These are phyloP conservation scores for Halocynthia aurantium DNA, from an alignment of 23 tunicate genomes.

Conservation along the genomic window DNA sequence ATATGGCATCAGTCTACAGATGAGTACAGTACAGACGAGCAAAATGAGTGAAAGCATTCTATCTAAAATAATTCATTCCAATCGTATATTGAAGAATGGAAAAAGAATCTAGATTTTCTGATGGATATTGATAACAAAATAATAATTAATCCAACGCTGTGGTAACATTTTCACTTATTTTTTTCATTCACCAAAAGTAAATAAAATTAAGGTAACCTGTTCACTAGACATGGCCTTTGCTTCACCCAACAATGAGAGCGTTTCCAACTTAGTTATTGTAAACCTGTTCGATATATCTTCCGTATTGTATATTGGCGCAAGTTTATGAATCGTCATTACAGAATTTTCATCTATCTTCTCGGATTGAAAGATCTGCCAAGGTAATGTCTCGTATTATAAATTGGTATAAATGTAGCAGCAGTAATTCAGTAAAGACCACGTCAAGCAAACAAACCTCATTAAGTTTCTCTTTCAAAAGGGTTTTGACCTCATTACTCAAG, in stretches of 20 bases:
- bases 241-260: conserved; percentile 11
- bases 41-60: no score
- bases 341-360: no score
- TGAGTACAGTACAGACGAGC: no score
- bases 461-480: background rate
- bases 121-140: no score
- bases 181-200: background rate
- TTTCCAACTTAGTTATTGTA: conserved; percentile 3
- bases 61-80: no score
- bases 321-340: background rate
- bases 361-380: no score
- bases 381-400: no score
- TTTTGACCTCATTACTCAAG: background rate
- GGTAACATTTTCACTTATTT: background rate
- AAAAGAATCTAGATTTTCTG: no score
- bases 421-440: no score
- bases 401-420: no score
- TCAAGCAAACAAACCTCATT: background rate
- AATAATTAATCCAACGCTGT: background rate
- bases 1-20: conserved; percentile 4
- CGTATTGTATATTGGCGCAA: background rate
- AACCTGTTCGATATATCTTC: background rate
- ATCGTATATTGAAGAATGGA: no score
- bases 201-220: background rate
- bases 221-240: conserved; percentile 1